Conservation (phyloP, 2,888 invertebrate genomes). For the Neocrepidodera transversa region DNA sequence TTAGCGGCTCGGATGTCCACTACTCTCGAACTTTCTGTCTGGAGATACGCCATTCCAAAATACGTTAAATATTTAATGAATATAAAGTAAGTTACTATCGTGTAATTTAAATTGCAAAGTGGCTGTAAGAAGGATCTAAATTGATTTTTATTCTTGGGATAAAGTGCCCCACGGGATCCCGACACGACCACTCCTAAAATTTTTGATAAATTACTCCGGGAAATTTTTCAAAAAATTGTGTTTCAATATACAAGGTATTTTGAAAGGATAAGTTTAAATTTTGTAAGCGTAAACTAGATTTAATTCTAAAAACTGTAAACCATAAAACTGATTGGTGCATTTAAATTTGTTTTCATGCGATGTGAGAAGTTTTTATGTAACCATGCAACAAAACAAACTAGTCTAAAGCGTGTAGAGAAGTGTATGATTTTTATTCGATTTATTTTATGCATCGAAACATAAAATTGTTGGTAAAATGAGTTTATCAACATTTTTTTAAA, state of each 20-base stretch:
- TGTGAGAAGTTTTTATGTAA: too few species aligned
- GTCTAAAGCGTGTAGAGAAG: too few species aligned
- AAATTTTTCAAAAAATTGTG: background rate
- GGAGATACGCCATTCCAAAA: constrained; percentile 9
- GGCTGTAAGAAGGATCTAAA: constrained; percentile 2
- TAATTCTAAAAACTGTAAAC: too few species aligned
- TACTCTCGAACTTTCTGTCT: background rate
- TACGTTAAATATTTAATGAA: constrained; percentile 30
- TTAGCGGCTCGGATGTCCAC: constrained; percentile 4
- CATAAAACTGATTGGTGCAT: too few species aligned
- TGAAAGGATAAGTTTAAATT: too few species aligned
- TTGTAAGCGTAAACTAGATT: too few species aligned
- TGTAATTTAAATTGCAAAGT: constrained; percentile 27
- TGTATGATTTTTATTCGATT: too few species aligned
- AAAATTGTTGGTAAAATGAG: too few species aligned
- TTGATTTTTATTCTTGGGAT: constrained; percentile 22
- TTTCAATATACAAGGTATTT: background rate
- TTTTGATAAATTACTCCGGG: constrained; percentile 1
- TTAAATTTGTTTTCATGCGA: too few species aligned
- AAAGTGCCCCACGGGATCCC: background rate
- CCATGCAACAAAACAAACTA: too few species aligned
- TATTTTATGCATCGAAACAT: too few species aligned
- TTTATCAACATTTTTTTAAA: too few species aligned
- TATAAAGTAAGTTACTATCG: constrained; percentile 21
- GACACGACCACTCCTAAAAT: background rate